Evolutionary conservation across 2,888 invertebrate genomes (phyloP), one percentile per base, ranked within the genome.

Genomic region (Microplitis deprimator): DNA sequence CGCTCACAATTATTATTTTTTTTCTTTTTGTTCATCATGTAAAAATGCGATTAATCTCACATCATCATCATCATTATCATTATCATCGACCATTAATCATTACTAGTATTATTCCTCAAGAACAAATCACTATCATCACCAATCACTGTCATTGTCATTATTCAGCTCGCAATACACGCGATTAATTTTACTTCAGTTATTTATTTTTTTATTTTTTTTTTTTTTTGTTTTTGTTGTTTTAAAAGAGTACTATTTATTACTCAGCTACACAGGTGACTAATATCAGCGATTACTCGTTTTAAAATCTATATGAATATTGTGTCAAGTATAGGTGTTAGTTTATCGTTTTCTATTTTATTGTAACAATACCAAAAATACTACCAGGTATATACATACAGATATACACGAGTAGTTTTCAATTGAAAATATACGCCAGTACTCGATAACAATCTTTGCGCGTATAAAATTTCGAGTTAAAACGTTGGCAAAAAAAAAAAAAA

Each of bases 1-100:
- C 80, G 84, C 84, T 73, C 81, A 82, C 72, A 84, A 83, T 83
- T 84, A 84, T 81, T 84, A 80, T 83, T 82, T 79, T 82, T 80
- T 80, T 79, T 82, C 79, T 80, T 82, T 62, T 73, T 62, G n/a
- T 75, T 64, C 40, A 40, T 68, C n/a, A 13, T 83, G 81, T 85
- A 82, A 83, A 86, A 86, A 86, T 84, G 84, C 82, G 83, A 80
- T 80, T 75, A 80, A 78, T 73, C 81, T 81, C 79, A 73, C 79
- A 76, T 80, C 77, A 78, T 79, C 77, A 79, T 80, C 77, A 72
- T 77, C 65, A 67, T 61, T 70, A 76, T 71, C 64, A 76, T 61
- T 70, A 62, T 75, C 29, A 72, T 72, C 72, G 16, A 70, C 38
- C 50, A 50, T 50, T 50, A 50, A 50, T 50, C 50, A 50, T 50